Percentiles rank a stretch among this genome's conserved stretches.
Conservation (phyloP, 2,797 vertebrate species). For the Numenius phaeopus region DNA sequence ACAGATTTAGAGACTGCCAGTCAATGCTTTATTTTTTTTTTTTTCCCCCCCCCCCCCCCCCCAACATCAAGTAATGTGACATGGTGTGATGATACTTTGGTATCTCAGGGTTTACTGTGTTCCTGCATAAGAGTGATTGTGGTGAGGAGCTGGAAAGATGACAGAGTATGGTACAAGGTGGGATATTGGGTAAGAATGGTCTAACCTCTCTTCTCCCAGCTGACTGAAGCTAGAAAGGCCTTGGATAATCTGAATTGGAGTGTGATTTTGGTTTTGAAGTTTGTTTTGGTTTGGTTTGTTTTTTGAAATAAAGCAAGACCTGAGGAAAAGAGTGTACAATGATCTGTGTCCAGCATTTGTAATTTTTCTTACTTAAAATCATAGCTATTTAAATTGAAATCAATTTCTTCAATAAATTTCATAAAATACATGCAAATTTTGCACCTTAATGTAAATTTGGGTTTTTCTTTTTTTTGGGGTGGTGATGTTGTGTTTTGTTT, state of each 20-base stretch:
- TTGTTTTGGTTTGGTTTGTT: background rate
- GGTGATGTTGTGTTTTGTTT: no score
- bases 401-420: background rate
- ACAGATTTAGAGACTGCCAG: background rate
- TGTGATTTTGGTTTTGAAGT: background rate
- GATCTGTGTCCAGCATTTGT: background rate
- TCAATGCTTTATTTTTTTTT: background rate
- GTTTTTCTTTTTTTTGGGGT: no score
- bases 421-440: background rate
- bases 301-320: background rate
- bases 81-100: background rate
- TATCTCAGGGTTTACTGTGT: background rate
- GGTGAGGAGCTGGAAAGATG: background rate
- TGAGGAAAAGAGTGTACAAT: background rate
- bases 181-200: background rate
- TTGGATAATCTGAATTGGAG: background rate
- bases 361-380: background rate
- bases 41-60: no score
- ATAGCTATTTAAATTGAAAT: background rate
- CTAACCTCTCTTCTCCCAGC: background rate
- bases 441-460: background rate
- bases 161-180: background rate
- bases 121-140: background rate
- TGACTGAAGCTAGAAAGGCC: background rate
- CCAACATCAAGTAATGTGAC: fast-evolving